phyloP scores from a whole-genome alignment of 1,140 invertebrate species.

The Apis florea region DNA sequence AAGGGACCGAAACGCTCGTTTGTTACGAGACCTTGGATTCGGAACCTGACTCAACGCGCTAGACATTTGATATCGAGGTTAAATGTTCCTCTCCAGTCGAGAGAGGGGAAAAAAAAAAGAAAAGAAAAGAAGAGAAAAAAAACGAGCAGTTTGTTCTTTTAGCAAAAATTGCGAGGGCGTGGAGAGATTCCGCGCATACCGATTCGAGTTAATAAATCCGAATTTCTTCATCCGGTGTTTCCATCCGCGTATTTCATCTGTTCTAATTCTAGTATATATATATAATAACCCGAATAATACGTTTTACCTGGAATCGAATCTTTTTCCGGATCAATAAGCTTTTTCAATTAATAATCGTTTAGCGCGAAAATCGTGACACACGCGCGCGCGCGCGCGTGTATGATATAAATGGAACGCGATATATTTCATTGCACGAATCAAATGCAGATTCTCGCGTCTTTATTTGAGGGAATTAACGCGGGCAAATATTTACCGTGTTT shows the following conservation, averaged over 20 bases:
- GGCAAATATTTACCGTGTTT: not conserved
- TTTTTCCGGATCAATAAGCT: too few species aligned
- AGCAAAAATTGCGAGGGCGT: conserved; percentile 45
- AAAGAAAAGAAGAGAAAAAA: not conserved
- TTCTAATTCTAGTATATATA: not conserved
- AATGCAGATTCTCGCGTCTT: not conserved
- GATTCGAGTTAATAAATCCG: conserved; percentile 49
- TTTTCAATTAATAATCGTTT: too few species aligned
- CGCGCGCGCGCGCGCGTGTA: rapidly evolving
- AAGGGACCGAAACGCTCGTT: conserved; percentile 5
- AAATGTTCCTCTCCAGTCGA: conserved; percentile 15
- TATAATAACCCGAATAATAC: not conserved
- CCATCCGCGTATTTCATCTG: not conserved
- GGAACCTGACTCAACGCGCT: conserved; percentile 45
- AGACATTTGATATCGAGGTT: conserved; percentile 48
- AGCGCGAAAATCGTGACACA: not conserved
- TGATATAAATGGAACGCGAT: not conserved
- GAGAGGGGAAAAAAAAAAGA: not conserved
- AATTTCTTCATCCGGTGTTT: conserved; percentile 25
- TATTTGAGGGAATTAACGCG: not conserved
- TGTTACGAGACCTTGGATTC: conserved; percentile 39
- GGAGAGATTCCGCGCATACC: conserved; percentile 44
- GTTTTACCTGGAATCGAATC: not conserved
- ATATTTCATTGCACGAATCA: not conserved
- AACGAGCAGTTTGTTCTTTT: conserved; percentile 30